These are phyloP conservation scores for Apis florea DNA, from an alignment of 1,140 invertebrate genomes.

Conservation along the genomic window DNA sequence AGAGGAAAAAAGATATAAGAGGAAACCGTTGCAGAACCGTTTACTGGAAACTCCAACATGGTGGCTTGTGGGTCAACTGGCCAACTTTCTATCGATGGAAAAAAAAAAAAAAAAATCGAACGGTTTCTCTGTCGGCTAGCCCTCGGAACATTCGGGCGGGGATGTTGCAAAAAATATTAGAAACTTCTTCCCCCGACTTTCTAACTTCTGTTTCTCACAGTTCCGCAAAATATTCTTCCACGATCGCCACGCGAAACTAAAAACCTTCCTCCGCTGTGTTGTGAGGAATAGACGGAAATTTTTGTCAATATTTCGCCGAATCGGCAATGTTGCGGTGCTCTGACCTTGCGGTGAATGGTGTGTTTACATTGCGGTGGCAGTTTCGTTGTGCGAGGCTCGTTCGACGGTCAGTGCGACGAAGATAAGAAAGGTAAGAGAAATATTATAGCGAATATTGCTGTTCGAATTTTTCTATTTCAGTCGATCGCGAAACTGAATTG, in stretches of 20 bases:
- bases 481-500: too few relatives aligned
- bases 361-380: too few relatives aligned
- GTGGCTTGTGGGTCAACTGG: constrained; percentile 28
- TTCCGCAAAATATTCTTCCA: constrained; percentile 3
- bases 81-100: constrained; percentile 67
- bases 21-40: not conserved
- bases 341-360: not conserved
- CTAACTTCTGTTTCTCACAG: constrained; percentile 54
- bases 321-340: too few relatives aligned
- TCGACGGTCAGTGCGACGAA: not conserved
- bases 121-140: not conserved
- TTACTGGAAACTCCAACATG: not conserved
- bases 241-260: not conserved
- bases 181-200: constrained; percentile 61
- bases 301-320: too few relatives aligned
- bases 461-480: not conserved
- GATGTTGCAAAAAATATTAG: constrained; percentile 63
- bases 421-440: not conserved
- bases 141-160: constrained; percentile 35
- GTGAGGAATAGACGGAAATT: too few relatives aligned
- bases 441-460: not conserved
- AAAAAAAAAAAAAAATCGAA: constrained; percentile 66
- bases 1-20: not conserved
- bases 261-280: not conserved
- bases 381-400: too few relatives aligned